Conservation (phyloP, 2,113 vertebrate species). For the Isurus oxyrinchus region DNA sequence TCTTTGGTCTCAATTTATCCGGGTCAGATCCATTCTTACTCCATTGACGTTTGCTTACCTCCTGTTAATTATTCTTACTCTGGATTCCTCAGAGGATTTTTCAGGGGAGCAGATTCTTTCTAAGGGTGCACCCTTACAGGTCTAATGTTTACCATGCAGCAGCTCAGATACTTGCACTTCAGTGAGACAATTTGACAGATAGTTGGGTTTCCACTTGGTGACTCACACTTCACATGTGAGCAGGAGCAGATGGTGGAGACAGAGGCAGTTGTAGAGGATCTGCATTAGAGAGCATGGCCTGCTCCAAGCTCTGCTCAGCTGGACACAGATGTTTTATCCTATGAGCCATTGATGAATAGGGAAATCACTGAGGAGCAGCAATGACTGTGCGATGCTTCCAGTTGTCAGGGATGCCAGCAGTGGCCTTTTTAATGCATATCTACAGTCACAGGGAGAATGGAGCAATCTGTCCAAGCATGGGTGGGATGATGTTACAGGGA, state of each 20-base stretch:
- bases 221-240: background rate
- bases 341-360: background rate
- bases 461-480: background rate
- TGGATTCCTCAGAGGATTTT: background rate
- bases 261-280: background rate
- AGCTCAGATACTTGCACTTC: too few species aligned
- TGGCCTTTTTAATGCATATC: background rate
- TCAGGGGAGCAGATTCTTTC: background rate
- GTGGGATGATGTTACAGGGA: too few species aligned
- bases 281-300: background rate
- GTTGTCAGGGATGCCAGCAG: background rate
- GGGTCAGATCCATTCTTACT: background rate
- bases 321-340: background rate
- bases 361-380: background rate
- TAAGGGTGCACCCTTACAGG: too few species aligned
- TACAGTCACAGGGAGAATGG: background rate
- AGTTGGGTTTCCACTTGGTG: background rate
- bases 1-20: background rate
- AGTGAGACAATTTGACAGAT: background rate
- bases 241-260: background rate
- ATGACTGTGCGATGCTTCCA: background rate
- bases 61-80: background rate
- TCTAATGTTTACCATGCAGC: too few species aligned
- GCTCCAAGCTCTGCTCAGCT: too few species aligned
- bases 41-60: background rate